phyloP scores from a whole-genome alignment of 2,797 vertebrate genomes.

The Ctenosaura bakeri region DNA sequence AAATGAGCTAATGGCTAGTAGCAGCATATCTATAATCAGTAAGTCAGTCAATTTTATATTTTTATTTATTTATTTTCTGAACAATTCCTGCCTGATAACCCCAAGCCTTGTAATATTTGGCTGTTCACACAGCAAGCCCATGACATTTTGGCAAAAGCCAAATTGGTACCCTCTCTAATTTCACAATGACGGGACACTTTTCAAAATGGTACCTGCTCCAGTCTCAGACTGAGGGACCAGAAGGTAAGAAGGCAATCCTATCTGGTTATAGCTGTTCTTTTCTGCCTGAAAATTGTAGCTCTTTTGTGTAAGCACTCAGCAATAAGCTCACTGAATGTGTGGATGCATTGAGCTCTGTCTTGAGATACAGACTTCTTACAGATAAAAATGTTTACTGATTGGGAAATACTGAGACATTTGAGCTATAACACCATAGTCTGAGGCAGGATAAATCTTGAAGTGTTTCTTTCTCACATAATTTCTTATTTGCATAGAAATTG shows the following conservation, averaged over 20 bases:
- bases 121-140: neutral
- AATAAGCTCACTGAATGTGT: neutral
- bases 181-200: neutral
- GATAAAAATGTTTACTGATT: slow-evolving; percentile 12
- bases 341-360: neutral
- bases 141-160: no score
- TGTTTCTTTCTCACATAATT: neutral
- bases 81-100: neutral
- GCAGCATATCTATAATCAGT: neutral
- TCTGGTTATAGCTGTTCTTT: neutral
- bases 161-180: no score
- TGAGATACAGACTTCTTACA: neutral
- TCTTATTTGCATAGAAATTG: slow-evolving; percentile 25
- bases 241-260: neutral
- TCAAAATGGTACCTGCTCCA: no score
- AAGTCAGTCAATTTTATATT: neutral
- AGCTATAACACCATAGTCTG: neutral
- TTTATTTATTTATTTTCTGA: neutral
- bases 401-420: neutral
- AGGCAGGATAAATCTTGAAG: neutral
- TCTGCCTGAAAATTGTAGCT: neutral
- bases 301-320: neutral
- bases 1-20: neutral
- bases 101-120: neutral
- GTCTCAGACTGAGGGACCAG: no score